A percentile compares a stretch with the other conserved stretches of the same genome.
Evolutionary conservation across 2,888 invertebrate genomes (phyloP).

Genomic region (Uloborus plumipes): DNA sequence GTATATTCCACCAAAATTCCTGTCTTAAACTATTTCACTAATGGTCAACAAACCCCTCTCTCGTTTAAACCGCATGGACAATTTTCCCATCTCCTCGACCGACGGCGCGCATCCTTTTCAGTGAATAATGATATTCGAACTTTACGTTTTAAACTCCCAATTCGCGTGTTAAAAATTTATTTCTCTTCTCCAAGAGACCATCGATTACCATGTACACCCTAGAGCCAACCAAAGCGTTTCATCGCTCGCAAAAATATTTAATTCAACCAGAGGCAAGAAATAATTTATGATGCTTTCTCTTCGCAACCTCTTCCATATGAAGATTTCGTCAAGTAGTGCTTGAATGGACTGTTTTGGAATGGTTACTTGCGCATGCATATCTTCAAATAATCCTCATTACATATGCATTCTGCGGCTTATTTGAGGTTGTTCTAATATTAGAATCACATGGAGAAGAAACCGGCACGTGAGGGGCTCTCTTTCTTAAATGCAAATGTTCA

Average conservation of each 20-base stretch:
- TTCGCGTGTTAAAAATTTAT: slow-evolving; percentile 24
- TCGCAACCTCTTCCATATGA: too few relatives aligned
- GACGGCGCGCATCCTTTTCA: background rate
- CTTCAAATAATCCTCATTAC: slow-evolving; percentile 13
- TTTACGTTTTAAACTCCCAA: slow-evolving; percentile 10
- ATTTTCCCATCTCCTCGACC: too few relatives aligned
- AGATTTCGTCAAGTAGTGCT: too few relatives aligned
- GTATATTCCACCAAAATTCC: too few relatives aligned
- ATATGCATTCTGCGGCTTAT: slow-evolving; percentile 3
- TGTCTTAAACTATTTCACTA: too few relatives aligned
- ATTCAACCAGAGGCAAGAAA: slow-evolving; percentile 1
- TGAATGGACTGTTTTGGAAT: too few relatives aligned
- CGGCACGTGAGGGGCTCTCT: too few relatives aligned
- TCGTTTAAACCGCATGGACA: too few relatives aligned
- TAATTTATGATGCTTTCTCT: slow-evolving; percentile 6
- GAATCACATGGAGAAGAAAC: slow-evolving; percentile 2
- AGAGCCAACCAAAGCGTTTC: slow-evolving; percentile 4
- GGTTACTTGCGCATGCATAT: slow-evolving; percentile 19
- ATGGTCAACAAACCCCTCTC: too few relatives aligned
- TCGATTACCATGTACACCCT: slow-evolving; percentile 3
- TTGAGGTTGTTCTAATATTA: slow-evolving; percentile 8
- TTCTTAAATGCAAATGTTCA: too few relatives aligned
- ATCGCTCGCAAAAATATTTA: slow-evolving; percentile 19
- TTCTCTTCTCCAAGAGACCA: slow-evolving; percentile 6
- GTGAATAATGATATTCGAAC: slow-evolving; percentile 19